Evolutionary conservation across 2,888 invertebrate species (phyloP).

Genomic region (Xylophagus ater): DNA sequence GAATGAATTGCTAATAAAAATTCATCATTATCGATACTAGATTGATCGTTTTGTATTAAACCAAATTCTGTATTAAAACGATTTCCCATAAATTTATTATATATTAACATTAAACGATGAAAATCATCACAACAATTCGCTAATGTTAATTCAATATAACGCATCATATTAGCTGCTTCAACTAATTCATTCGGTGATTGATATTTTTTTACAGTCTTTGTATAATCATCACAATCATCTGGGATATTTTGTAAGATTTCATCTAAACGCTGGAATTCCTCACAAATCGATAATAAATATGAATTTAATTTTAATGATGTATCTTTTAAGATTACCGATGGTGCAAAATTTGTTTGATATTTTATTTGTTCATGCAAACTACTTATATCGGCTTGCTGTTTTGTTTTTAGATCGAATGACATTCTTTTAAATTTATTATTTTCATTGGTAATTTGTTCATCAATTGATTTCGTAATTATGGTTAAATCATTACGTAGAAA

Average conservation of each 20-base stretch:
- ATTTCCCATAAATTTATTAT: slow-evolving; percentile 32
- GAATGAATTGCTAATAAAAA: slow-evolving; percentile 30
- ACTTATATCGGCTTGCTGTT: slow-evolving; percentile 28
- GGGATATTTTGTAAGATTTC: slow-evolving; percentile 32
- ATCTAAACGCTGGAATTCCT: slow-evolving; percentile 34
- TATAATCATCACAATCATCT: slow-evolving; percentile 22
- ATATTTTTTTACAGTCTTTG: not conserved
- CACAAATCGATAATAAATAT: slow-evolving; percentile 36
- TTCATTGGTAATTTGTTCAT: slow-evolving; percentile 32
- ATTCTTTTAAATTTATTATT: slow-evolving; percentile 34
- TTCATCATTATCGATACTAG: slow-evolving; percentile 15
- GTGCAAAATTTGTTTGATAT: slow-evolving; percentile 25
- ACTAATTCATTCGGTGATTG: slow-evolving; percentile 26
- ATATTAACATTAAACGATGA: slow-evolving; percentile 35
- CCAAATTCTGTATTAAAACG: slow-evolving; percentile 18
- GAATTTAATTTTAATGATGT: slow-evolving; percentile 36
- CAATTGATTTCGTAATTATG: slow-evolving; percentile 28
- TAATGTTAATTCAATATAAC: slow-evolving; percentile 31
- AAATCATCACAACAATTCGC: slow-evolving; percentile 36
- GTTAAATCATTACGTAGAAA: slow-evolving; percentile 26
- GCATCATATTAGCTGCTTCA: slow-evolving; percentile 34
- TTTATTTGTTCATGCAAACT: slow-evolving; percentile 21
- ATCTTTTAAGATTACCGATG: slow-evolving; percentile 32
- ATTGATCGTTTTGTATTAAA: slow-evolving; percentile 24
- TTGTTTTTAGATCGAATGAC: slow-evolving; percentile 26